phyloP scores from a whole-genome alignment of 2,888 invertebrate species.

The Drosophila nr. perissopoda region DNA sequence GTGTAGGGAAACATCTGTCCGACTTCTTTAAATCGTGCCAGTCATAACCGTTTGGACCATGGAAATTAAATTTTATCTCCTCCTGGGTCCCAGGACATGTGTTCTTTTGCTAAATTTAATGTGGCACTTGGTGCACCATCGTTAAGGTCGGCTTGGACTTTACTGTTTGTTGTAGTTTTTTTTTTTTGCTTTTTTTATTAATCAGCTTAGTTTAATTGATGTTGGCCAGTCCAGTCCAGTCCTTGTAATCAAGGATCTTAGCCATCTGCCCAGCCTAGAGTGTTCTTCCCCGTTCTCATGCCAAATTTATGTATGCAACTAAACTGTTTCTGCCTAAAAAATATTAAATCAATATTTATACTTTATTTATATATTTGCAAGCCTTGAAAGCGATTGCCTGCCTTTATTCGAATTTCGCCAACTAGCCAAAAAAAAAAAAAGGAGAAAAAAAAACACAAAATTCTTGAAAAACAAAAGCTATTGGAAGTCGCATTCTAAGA shows the following conservation, averaged over 20 bases:
- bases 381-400: too few species aligned
- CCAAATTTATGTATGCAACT: neutral
- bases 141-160: neutral
- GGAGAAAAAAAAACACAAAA: too few species aligned
- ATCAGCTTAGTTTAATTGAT: neutral
- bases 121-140: neutral
- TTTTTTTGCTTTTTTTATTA: neutral
- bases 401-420: too few species aligned
- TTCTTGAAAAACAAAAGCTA: too few species aligned
- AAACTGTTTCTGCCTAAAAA: neutral
- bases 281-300: neutral
- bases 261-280: neutral
- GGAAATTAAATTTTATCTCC: too few species aligned
- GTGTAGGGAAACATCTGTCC: neutral
- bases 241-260: neutral
- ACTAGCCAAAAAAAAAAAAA: too few species aligned
- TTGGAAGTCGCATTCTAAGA: neutral
- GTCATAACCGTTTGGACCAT: too few species aligned
- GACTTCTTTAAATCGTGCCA: neutral
- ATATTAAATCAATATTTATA: too few species aligned
- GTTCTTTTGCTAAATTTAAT: neutral
- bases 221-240: neutral
- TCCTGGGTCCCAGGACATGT: neutral
- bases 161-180: neutral
- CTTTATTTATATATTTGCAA: too few species aligned